Evolutionary conservation across 2,113 vertebrate genomes (phyloP), one percentile per base, ranked within the genome.

Genomic region (Taxidea taxus): DNA sequence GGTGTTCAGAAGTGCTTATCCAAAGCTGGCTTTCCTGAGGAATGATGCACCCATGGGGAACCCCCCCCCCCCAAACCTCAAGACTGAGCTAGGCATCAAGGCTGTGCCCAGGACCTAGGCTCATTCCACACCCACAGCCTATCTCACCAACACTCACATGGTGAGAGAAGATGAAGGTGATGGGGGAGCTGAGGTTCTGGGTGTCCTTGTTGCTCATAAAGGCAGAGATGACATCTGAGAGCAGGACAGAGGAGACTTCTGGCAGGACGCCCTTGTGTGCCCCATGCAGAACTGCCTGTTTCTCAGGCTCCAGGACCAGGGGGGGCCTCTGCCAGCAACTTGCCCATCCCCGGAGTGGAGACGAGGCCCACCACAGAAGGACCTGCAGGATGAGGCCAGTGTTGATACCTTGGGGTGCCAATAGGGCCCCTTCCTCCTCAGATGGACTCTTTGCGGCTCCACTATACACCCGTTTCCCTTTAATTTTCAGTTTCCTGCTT

Each of bases 211-310:
- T 98, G 29, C 97, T 99, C 37, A 99, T 97, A 34, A 98, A 96
- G 34, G 94, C 98, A 0, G 99, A 98, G 56, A 25, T 64, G 96
- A 97, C 37, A 98, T 98, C 84, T 98, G 98, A 68, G 98, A 99
- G 98, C 66, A 99, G 98, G 54, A 99, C 83, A 1, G 96, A 14
- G 18, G 74, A 29, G 31, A 1, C 11, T 31, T 3, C 64, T 47
- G 54, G 10, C 1, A 16, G 29, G 9, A 39, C 49, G 34, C 9
- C 18, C n/a, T 39, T 3, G 2, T 25, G 8, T 4, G 7, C 13
- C 68, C 49, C n/a, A 15, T 51, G 1, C 3, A 97, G 37, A 97
- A 0, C 29, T 16, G 2, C 8, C 56, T 44, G 29, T 7, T 58
- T 15, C 11, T 74, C 51, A 3, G 96, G 25, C 70, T 77, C 39